Conservation (phyloP, 2,888 invertebrate species). For the Tortricodes alternella region DNA sequence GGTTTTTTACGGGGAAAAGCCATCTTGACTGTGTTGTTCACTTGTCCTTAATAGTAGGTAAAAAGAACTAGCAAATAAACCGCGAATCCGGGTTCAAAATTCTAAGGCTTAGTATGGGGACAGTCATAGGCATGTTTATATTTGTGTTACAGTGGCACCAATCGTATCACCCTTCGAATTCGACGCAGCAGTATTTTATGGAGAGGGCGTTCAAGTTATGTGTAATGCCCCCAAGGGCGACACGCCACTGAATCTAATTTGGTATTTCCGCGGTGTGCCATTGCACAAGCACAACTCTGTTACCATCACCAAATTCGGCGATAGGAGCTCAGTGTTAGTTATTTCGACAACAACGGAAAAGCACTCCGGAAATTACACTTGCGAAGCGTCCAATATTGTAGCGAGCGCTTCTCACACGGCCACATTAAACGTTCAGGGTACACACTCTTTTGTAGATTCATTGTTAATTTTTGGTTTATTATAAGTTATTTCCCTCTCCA, state of each 20-base stretch:
- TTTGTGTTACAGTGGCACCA: slow-evolving; percentile 80
- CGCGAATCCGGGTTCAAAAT: neutral
- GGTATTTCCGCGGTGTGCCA: slow-evolving; percentile 86
- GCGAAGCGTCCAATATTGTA: slow-evolving; percentile 87
- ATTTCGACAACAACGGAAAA: slow-evolving; percentile 86
- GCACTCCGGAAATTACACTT: slow-evolving; percentile 90
- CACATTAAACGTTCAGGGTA: slow-evolving; percentile 86
- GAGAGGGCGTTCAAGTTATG: slow-evolving; percentile 82
- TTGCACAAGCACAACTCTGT: slow-evolving; percentile 67
- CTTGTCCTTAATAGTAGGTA: neutral
- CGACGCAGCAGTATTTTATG: slow-evolving; percentile 79
- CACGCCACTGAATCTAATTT: slow-evolving; percentile 86
- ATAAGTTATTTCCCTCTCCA: slow-evolving; percentile 52
- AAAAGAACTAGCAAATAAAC: neutral
- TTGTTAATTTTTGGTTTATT: slow-evolving; percentile 47
- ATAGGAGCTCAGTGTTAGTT: slow-evolving; percentile 84
- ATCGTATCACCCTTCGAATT: slow-evolving; percentile 84
- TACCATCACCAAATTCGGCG: slow-evolving; percentile 81
- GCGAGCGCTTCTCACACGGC: slow-evolving; percentile 85
- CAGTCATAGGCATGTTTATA: slow-evolving; percentile 32
- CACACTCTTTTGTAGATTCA: slow-evolving; percentile 51
- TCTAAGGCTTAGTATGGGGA: too few species aligned
- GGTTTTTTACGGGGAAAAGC: too few species aligned
- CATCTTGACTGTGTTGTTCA: slow-evolving; percentile 7
- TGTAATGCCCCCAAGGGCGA: slow-evolving; percentile 87